Percentiles rank a stretch among this genome's conserved stretches.
phyloP scores from a whole-genome alignment of 2,113 vertebrate species.

The Tupaia chinensis region DNA sequence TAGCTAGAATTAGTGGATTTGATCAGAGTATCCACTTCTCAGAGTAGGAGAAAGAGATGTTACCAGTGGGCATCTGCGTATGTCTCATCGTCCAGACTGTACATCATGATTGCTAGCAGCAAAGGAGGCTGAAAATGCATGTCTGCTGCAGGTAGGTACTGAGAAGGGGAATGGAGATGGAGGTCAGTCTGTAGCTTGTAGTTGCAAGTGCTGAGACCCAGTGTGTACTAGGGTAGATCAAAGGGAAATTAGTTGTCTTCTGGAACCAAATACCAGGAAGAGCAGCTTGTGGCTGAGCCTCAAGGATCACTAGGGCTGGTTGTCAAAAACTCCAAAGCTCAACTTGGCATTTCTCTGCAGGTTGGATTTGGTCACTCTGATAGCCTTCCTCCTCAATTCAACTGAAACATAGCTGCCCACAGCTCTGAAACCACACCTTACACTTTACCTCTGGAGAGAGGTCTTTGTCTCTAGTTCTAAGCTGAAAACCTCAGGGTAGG shows the following conservation, averaged over 20 bases:
- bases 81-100: neutral
- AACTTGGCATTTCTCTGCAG: neutral
- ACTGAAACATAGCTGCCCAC: neutral
- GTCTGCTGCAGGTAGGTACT: no score
- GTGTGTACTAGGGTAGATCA: no score
- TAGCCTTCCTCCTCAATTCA: neutral
- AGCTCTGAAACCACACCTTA: neutral
- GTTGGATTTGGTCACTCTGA: neutral
- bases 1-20: neutral
- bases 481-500: neutral
- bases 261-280: neutral
- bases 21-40: neutral
- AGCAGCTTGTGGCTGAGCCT: neutral
- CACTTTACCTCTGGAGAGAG: neutral
- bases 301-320: fast-evolving
- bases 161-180: neutral
- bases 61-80: neutral
- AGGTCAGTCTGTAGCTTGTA: neutral
- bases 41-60: neutral
- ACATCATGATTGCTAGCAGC: neutral
- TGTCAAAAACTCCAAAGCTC: neutral
- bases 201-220: neutral
- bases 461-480: neutral
- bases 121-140: neutral
- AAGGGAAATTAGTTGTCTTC: neutral